Evolutionary conservation across 1,140 invertebrate species (phyloP).

Genomic region (Tetraneura akinire): DNA sequence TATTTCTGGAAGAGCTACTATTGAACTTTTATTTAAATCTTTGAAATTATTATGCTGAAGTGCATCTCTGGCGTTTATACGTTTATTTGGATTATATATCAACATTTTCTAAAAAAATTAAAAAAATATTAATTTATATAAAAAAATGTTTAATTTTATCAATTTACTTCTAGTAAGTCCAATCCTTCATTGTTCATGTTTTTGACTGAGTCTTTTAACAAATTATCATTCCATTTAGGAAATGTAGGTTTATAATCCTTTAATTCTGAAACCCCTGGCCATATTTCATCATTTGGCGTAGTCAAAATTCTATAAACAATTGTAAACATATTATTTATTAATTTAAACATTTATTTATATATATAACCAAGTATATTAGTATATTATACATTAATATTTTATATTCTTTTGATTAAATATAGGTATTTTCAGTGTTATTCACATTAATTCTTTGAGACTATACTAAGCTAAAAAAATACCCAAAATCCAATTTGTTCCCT

Average conservation of each 20-base stretch:
- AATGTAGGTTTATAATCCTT: constrained; percentile 73
- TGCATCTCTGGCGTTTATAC: constrained; percentile 74
- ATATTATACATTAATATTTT: no score
- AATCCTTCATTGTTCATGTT: constrained; percentile 67
- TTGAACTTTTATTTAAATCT: constrained; percentile 66
- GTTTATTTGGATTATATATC: constrained; percentile 73
- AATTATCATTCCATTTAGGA: constrained; percentile 80
- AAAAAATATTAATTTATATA: not conserved
- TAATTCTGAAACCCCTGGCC: constrained; percentile 66
- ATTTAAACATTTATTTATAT: no score
- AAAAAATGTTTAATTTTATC: not conserved
- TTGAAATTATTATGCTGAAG: constrained; percentile 76
- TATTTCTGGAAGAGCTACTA: constrained; percentile 59
- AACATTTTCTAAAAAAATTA: constrained; percentile 68
- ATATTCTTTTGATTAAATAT: no score
- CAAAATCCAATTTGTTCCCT: no score
- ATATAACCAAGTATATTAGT: no score
- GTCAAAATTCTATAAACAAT: no score
- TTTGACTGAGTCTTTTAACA: constrained; percentile 67
- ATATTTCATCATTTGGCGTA: constrained; percentile 67
- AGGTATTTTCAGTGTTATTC: no score
- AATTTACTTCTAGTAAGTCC: constrained; percentile 69
- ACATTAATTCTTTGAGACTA: no score
- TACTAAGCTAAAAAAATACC: no score
- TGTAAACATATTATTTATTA: no score